A percentile compares a stretch with the other conserved stretches of the same genome.
These are phyloP conservation scores for Merluccius polli DNA, from an alignment of 2,797 vertebrate species.

Conservation along the genomic window DNA sequence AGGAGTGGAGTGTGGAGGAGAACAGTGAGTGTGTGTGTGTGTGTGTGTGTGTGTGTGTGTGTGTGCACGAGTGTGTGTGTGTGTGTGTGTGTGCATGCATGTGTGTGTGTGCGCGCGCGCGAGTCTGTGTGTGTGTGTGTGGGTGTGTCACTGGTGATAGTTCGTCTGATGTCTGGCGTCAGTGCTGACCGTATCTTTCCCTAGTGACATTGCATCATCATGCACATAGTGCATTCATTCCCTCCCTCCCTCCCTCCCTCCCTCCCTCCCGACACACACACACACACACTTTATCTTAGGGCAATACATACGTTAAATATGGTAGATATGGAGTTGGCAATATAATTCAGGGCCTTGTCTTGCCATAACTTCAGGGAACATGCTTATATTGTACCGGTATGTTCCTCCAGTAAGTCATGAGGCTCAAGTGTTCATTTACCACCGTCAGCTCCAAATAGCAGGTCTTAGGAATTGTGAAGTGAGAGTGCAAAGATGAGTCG, in stretches of 20 bases:
- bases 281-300: slow-evolving; percentile 1
- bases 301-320: background rate
- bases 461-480: too few relatives aligned
- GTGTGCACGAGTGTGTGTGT: slow-evolving; percentile 13
- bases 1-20: background rate
- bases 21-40: background rate
- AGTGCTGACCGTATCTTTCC: slow-evolving; percentile 57
- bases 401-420: background rate
- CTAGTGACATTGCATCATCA: slow-evolving; percentile 57
- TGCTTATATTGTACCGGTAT: too few relatives aligned
- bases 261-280: slow-evolving; percentile 16
- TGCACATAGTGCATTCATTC: slow-evolving; percentile 36
- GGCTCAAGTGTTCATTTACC: background rate
- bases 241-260: background rate
- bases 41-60: background rate
- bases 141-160: slow-evolving; percentile 11
- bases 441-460: too few relatives aligned
- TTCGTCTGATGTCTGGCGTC: slow-evolving; percentile 66
- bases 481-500: too few relatives aligned
- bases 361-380: background rate
- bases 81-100: slow-evolving; percentile 12
- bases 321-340: background rate
- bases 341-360: background rate
- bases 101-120: slow-evolving; percentile 18
- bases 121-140: slow-evolving; percentile 1